Evolutionary conservation across 2,797 vertebrate species (phyloP), one percentile per base, ranked within the genome.

Genomic region (Platyrinchus mystaceus): DNA sequence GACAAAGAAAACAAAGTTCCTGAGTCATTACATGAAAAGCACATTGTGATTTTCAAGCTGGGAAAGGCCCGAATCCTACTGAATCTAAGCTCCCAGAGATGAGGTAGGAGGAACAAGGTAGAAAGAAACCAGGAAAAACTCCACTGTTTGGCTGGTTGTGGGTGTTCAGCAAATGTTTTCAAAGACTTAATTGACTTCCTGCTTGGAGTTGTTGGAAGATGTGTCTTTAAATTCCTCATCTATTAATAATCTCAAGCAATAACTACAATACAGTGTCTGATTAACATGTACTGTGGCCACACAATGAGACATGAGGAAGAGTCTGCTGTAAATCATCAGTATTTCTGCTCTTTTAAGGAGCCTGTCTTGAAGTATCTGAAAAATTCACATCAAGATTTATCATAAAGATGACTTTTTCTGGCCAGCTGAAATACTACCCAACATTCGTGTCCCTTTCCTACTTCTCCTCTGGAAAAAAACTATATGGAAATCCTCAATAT

Each of bases 221-320:
- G n/a, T n/a, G 66, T 68, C 77, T 86, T 92, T 66, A 64, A 68
- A 90, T 92, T 81, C 84, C 74, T 50, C 27, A 46, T 87, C 94
- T 94, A 75, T 87, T 93, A 90, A 93, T 91, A 94, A 63, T 53
- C 80, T 78, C 49, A 24, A 52, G 88, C 49, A 80, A 32, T 46
- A 93, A 58, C 70, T 82, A 76, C 67, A 71, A 36, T 41, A 30
- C 47, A 14, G 55, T 9, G 53, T 70, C 85, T 93, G 85, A 95
- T 66, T 85, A 91, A 95, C 64, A 52, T 0, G 63, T 44, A 56
- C 46, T 56, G 56, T 7, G 46, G 43, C 69, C 67, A 44, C 56
- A 43, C 44, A 82, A 78, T 41, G 63, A 47, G 73, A 50, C 10
- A 4, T 6, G 77, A 76, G 23, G 81, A 68, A 81, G 0, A 58